Conservation (phyloP, 2,888 invertebrate genomes). For the Nephrocerus scutellatus region DNA sequence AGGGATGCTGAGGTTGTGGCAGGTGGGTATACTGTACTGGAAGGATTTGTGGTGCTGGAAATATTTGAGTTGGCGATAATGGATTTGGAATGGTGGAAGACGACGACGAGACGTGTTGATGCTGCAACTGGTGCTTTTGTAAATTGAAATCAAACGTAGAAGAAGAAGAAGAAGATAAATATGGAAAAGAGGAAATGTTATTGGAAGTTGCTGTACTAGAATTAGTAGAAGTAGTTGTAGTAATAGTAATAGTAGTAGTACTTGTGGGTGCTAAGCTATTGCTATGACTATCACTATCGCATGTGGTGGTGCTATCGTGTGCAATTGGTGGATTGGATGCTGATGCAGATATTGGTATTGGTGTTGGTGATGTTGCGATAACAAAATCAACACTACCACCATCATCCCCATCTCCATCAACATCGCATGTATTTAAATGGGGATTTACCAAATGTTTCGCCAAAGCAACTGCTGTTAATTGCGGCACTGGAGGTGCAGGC, state of each 20-base stretch:
- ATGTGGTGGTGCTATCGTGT: too few species aligned
- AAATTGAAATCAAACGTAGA: too few species aligned
- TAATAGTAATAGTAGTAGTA: conserved; percentile 33
- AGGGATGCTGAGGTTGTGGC: conserved; percentile 45
- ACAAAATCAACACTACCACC: not conserved
- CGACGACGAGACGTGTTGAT: too few species aligned
- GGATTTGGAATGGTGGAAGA: conserved; percentile 27
- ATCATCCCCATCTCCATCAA: too few species aligned
- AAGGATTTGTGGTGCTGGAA: conserved; percentile 46
- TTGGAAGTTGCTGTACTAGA: too few species aligned
- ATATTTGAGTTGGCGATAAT: conserved; percentile 42
- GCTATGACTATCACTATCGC: too few species aligned
- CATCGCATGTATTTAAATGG: conserved; percentile 38
- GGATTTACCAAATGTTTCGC: conserved; percentile 42
- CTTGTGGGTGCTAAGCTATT: too few species aligned
- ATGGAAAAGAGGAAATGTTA: too few species aligned
- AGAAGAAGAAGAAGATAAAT: too few species aligned
- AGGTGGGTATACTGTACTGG: conserved; percentile 46
- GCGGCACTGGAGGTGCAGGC: conserved; percentile 33
- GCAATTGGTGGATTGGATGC: conserved; percentile 17
- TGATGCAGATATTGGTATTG: conserved; percentile 31
- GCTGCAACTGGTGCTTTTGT: too few species aligned
- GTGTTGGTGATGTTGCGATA: conserved; percentile 31
- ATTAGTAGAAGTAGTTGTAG: conserved; percentile 19
- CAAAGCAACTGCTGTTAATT: conserved; percentile 16